A percentile compares a stretch with the other conserved stretches of the same genome.
phyloP scores from a whole-genome alignment of 2,797 vertebrate species.

The Danio jaintianensis region DNA sequence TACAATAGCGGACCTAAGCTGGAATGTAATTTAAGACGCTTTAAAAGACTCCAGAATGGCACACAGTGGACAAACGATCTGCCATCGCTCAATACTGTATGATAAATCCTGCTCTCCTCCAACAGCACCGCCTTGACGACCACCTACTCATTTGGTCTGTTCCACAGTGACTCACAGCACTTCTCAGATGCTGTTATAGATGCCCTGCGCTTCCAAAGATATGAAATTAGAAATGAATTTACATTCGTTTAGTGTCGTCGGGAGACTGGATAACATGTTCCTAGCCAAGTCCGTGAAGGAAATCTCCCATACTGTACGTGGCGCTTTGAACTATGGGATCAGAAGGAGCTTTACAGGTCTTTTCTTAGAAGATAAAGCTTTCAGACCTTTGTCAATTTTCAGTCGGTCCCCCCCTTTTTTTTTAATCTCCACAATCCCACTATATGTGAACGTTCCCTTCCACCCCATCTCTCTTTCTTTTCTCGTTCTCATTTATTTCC shows the following conservation, averaged over 20 bases:
- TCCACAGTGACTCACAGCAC: conserved; percentile 34
- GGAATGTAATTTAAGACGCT: conserved; percentile 30
- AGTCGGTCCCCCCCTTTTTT: background rate
- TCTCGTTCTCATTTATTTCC: conserved; percentile 35
- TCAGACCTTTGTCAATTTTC: conserved; percentile 48
- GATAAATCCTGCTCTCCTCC: conserved; percentile 34
- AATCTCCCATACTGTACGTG: conserved; percentile 10
- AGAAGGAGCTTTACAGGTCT: conserved; percentile 40
- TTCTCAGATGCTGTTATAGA: conserved; percentile 18
- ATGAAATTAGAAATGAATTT: conserved; percentile 12
- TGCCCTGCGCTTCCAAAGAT: conserved; percentile 18
- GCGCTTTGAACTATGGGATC: conserved; percentile 40
- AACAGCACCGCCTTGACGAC: conserved; percentile 26
- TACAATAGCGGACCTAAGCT: conserved; percentile 7
- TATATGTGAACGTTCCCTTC: conserved; percentile 39
- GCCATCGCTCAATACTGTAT: conserved; percentile 21
- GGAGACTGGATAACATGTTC: conserved; percentile 22
- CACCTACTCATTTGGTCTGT: conserved; percentile 15
- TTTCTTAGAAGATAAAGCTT: conserved; percentile 56
- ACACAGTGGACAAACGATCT: conserved; percentile 31
- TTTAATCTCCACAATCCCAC: conserved; percentile 52
- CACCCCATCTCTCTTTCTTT: conserved; percentile 12
- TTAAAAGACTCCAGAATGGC: conserved; percentile 32
- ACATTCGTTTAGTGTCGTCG: background rate
- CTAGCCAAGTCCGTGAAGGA: conserved; percentile 9